Conservation (phyloP, 2,113 vertebrate genomes). For the Neotragus pygmaeus region DNA sequence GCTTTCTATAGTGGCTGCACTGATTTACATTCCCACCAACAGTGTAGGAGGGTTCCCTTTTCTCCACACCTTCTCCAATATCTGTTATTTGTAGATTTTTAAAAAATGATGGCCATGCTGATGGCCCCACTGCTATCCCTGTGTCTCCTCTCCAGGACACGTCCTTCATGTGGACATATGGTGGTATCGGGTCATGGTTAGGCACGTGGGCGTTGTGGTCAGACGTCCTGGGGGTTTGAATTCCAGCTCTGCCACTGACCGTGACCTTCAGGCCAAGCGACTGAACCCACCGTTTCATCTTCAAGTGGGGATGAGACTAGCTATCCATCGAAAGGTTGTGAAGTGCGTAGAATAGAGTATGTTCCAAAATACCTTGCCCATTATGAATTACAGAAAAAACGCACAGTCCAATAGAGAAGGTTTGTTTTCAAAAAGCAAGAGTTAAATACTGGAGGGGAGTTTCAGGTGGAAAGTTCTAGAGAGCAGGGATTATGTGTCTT, state of each 20-base stretch:
- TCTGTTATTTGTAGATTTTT: neutral
- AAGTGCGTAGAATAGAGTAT: fast-evolving
- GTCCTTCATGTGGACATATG: fast-evolving
- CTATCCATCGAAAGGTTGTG: neutral
- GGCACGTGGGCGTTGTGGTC: fast-evolving
- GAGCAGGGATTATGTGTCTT: neutral
- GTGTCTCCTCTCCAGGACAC: neutral
- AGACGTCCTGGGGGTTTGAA: neutral
- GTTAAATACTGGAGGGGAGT: neutral
- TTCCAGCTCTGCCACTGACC: neutral
- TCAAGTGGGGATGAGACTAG: neutral
- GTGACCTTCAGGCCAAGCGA: neutral
- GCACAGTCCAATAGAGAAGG: neutral
- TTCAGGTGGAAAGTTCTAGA: neutral
- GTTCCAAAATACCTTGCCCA: neutral
- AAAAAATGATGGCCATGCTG: neutral
- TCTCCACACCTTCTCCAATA: neutral
- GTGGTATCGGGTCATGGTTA: neutral
- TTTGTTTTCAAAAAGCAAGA: neutral
- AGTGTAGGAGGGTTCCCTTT: neutral
- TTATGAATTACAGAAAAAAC: neutral
- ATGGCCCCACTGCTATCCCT: fast-evolving
- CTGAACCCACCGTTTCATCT: neutral
- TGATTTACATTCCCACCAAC: neutral
- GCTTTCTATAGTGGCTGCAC: neutral